These are phyloP conservation scores for Alethe diademata DNA, from an alignment of 2,113 vertebrate species.

Conservation along the genomic window DNA sequence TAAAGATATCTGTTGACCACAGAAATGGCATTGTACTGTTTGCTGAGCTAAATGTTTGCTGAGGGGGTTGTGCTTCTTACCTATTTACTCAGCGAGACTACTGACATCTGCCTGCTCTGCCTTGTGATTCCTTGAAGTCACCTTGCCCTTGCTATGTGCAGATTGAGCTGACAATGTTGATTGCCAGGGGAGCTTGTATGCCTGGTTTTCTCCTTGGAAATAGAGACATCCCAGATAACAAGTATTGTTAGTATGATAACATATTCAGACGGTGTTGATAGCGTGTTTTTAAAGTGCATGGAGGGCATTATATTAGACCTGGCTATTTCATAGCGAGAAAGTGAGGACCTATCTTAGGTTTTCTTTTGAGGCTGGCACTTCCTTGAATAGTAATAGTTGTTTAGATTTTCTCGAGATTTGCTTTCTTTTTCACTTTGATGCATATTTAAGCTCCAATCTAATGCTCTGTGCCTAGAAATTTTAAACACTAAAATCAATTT, in stretches of 20 bases:
- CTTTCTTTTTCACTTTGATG: background rate
- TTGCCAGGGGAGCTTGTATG: background rate
- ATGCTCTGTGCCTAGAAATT: background rate
- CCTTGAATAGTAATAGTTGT: background rate
- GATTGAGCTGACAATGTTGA: accelerated
- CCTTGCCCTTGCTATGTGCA: background rate
- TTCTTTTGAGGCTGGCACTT: background rate
- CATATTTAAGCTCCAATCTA: background rate
- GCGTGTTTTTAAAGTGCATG: background rate
- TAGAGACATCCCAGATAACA: background rate
- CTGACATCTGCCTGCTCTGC: background rate
- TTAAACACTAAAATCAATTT: background rate
- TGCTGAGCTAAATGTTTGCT: background rate
- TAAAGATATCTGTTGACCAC: background rate
- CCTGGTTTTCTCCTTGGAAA: background rate
- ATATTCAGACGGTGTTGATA: background rate
- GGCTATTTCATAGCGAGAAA: background rate
- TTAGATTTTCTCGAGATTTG: background rate
- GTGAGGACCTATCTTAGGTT: background rate
- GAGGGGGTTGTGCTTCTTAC: background rate
- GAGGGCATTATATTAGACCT: background rate
- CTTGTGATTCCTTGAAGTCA: background rate
- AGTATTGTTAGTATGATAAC: background rate
- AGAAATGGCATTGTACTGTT: background rate
- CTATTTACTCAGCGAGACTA: background rate